A percentile compares a stretch with the other conserved stretches of the same genome.
Evolutionary conservation across 2,888 invertebrate genomes (phyloP).

Genomic region (Andrena bucephala): DNA sequence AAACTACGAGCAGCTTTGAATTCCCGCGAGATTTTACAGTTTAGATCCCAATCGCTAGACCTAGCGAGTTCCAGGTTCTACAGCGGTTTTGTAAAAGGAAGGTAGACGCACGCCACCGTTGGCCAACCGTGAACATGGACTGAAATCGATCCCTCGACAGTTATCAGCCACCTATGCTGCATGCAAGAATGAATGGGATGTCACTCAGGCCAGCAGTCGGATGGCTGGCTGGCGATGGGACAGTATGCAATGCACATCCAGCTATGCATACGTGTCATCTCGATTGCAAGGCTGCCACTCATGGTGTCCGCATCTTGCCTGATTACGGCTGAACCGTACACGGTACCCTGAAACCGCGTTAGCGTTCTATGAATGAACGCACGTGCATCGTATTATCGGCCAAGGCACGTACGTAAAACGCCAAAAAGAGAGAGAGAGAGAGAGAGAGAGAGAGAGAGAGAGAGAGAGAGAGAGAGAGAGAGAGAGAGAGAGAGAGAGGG

Average conservation of each 20-base stretch:
- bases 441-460: constrained; percentile 14
- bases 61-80: too few species aligned
- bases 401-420: constrained; percentile 45
- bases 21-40: background rate
- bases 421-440: constrained; percentile 26
- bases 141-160: constrained; percentile 21
- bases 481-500: constrained; percentile 29
- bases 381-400: constrained; percentile 54
- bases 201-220: constrained; percentile 22
- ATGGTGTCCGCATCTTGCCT: constrained; percentile 50
- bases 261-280: constrained; percentile 59
- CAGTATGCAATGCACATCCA: constrained; percentile 49
- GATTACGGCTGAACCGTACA: constrained; percentile 51
- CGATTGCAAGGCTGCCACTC: constrained; percentile 37
- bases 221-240: constrained; percentile 12
- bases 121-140: background rate
- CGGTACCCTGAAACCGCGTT: constrained; percentile 37
- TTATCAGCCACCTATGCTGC: constrained; percentile 5
- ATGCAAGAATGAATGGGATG: constrained; percentile 46
- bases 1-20: too few species aligned
- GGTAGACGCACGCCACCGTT: background rate
- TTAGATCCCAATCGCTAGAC: background rate
- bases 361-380: constrained; percentile 61
- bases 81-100: background rate
- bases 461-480: constrained; percentile 37